Conservation (phyloP, 2,888 invertebrate genomes). For the Agrochola lychnidis region DNA sequence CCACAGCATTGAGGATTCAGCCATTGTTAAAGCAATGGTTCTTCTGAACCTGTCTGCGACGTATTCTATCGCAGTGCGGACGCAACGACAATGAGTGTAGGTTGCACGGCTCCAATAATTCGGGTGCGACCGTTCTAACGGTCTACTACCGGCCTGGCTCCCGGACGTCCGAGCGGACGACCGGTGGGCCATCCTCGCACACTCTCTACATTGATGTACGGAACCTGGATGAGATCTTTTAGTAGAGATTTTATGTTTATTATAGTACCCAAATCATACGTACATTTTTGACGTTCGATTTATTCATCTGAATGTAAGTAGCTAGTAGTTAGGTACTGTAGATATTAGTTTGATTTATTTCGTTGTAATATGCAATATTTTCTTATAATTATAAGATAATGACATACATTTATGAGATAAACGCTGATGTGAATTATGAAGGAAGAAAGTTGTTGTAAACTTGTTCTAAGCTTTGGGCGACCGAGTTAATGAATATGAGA, state of each 20-base stretch:
- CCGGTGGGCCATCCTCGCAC: slow-evolving; percentile 49
- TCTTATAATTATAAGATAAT: no score
- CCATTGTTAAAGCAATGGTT: background rate
- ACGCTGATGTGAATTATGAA: no score
- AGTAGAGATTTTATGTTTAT: background rate
- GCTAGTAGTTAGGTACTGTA: no score
- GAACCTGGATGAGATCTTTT: slow-evolving; percentile 39
- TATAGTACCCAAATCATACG: no score
- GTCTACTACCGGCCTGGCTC: slow-evolving; percentile 61
- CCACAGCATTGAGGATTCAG: background rate
- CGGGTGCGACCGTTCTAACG: slow-evolving; percentile 64
- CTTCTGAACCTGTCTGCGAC: slow-evolving; percentile 20
- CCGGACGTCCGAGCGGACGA: slow-evolving; percentile 65
- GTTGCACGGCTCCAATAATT: slow-evolving; percentile 64
- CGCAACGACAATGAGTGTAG: slow-evolving; percentile 62
- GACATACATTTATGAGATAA: no score
- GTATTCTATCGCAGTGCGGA: slow-evolving; percentile 57
- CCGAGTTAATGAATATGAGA: no score
- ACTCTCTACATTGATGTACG: slow-evolving; percentile 16
- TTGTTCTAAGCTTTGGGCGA: no score
- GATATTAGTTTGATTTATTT: no score
- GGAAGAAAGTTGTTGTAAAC: no score
- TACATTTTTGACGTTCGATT: no score
- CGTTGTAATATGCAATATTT: no score
- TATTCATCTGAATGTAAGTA: background rate